These are phyloP conservation scores for Drosophila eugracilis DNA, from an alignment of 1,140 invertebrate genomes.

Conservation along the genomic window DNA sequence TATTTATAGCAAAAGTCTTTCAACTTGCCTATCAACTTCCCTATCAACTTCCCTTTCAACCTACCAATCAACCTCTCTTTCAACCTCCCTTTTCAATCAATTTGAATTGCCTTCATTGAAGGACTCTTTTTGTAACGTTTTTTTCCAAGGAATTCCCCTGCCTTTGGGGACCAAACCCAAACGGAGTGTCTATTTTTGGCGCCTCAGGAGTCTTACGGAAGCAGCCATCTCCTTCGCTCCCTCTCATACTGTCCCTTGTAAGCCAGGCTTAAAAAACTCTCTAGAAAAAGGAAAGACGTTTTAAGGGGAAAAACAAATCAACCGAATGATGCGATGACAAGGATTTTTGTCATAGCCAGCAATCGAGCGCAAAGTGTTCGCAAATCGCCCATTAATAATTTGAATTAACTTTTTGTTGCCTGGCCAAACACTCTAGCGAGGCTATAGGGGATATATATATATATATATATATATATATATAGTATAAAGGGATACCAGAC, in stretches of 20 bases:
- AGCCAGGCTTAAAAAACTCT: conserved; percentile 15
- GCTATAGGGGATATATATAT: not conserved
- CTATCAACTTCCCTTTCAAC: too few species aligned
- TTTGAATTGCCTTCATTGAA: not conserved
- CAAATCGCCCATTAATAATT: conserved; percentile 63
- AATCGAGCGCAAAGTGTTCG: conserved; percentile 39
- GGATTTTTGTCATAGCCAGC: conserved; percentile 21
- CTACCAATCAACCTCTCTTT: too few species aligned
- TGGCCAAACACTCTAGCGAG: conserved; percentile 30
- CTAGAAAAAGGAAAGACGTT: not conserved
- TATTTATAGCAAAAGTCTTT: conserved; percentile 6
- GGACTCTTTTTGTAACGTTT: not conserved
- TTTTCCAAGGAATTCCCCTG: not conserved
- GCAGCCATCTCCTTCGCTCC: too few species aligned
- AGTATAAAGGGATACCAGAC: not conserved
- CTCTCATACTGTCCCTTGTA: not conserved
- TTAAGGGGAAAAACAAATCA: conserved; percentile 24
- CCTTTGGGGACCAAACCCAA: not conserved
- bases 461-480: too few species aligned
- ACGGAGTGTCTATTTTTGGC: not conserved
- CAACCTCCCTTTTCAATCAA: too few species aligned
- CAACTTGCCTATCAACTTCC: too few species aligned
- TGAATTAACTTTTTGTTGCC: conserved; percentile 56
- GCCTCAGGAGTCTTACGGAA: not conserved
- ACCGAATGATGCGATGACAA: conserved; percentile 48